Percentiles rank a stretch among this genome's conserved stretches.
Conservation (phyloP, 2,888 invertebrate genomes). For the Meloe dianella region DNA sequence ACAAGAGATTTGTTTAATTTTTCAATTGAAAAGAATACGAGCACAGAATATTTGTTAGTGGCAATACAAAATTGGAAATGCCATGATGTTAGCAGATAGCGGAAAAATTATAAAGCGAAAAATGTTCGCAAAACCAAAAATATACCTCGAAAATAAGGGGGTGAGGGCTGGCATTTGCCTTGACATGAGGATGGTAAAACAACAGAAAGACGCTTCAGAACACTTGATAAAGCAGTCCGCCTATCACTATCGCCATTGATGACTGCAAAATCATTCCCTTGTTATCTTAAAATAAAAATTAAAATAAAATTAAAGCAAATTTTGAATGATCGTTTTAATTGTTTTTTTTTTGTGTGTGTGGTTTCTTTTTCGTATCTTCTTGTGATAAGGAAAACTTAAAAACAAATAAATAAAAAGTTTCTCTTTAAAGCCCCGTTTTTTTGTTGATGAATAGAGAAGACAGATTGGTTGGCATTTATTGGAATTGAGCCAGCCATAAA, state of each 20-base stretch:
- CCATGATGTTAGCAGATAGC: not conserved
- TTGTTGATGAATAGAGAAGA: not conserved
- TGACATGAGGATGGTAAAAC: slow-evolving; percentile 76
- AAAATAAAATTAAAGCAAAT: slow-evolving; percentile 48
- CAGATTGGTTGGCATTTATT: not conserved
- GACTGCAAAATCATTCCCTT: slow-evolving; percentile 59
- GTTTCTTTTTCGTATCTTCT: too few relatives aligned
- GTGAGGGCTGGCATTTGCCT: slow-evolving; percentile 73
- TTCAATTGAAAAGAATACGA: too few relatives aligned
- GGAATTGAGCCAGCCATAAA: slow-evolving; percentile 1
- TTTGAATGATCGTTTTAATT: not conserved
- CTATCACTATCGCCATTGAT: slow-evolving; percentile 53
- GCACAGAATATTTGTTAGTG: too few relatives aligned
- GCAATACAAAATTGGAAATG: not conserved
- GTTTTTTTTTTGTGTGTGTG: too few relatives aligned
- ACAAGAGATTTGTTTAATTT: too few relatives aligned
- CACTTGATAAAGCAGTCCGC: slow-evolving; percentile 54
- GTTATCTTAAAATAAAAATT: slow-evolving; percentile 56
- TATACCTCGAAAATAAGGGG: slow-evolving; percentile 75
- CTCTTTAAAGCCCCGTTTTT: not conserved
- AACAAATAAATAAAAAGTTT: slow-evolving; percentile 36
- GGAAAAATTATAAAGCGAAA: slow-evolving; percentile 20
- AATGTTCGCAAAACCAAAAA: slow-evolving; percentile 32
- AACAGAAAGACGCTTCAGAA: slow-evolving; percentile 64
- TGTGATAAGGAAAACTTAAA: slow-evolving; percentile 22